A percentile compares a stretch with the other conserved stretches of the same genome.
Conservation (phyloP, 2,797 vertebrate genomes). For the Phataginus tricuspis region DNA sequence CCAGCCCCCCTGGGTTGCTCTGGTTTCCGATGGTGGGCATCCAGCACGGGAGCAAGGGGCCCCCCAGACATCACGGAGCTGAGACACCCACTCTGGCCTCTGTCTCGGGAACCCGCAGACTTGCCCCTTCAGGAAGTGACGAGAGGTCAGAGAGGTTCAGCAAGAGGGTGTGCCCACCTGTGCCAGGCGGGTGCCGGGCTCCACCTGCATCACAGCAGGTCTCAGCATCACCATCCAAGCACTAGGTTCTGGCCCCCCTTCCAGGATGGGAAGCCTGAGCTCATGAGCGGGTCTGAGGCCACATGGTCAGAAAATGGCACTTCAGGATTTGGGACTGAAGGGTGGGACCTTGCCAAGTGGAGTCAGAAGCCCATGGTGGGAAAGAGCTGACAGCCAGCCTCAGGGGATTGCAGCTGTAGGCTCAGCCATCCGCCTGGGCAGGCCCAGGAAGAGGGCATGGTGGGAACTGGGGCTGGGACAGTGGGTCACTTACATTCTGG, state of each 20-base stretch:
- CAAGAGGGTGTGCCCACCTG: accelerated
- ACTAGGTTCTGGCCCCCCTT: neutral
- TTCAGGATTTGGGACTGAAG: neutral
- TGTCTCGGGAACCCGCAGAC: neutral
- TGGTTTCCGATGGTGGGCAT: neutral
- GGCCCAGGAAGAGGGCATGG: neutral
- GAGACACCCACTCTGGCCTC: neutral
- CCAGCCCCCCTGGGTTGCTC: neutral
- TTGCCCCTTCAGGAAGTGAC: neutral
- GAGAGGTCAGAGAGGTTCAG: neutral
- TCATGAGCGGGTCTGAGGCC: too few species aligned
- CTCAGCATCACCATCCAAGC: accelerated
- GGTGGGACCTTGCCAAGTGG: neutral
- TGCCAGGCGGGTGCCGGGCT: too few species aligned
- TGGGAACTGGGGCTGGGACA: neutral
- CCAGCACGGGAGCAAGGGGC: neutral
- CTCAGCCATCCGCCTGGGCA: neutral
- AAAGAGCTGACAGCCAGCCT: neutral
- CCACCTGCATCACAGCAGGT: neutral
- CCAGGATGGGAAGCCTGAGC: neutral
- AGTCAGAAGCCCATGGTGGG: neutral
- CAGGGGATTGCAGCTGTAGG: neutral
- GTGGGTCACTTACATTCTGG: too few species aligned
- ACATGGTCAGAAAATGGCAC: neutral
- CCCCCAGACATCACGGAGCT: neutral